Conservation (phyloP, 2,797 vertebrate species). For the Hippocampus kuda region DNA sequence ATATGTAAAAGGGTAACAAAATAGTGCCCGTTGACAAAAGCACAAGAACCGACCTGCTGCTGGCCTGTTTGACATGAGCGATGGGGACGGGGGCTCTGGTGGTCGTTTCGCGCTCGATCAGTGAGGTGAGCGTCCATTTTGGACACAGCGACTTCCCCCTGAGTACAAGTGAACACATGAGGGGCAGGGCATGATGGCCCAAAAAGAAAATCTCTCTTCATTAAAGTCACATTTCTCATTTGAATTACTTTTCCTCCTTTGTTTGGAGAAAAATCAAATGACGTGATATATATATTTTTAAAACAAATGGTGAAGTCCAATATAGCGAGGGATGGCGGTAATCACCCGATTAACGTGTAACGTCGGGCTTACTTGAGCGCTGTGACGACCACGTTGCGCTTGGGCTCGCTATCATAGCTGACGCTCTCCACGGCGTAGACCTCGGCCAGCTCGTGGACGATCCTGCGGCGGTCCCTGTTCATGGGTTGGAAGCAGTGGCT, state of each 20-base stretch:
- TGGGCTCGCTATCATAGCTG: slow-evolving; percentile 96
- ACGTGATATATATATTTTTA: no score
- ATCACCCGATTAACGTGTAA: no score
- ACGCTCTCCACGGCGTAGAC: slow-evolving; percentile 85
- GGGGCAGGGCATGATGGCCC: background rate
- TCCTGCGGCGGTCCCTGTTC: slow-evolving; percentile 89
- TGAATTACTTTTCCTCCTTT: background rate
- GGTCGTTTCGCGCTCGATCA: slow-evolving; percentile 81
- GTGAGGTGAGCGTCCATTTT: slow-evolving; percentile 71
- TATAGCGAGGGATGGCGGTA: no score
- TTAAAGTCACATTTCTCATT: background rate
- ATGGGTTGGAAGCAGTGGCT: slow-evolving; percentile 92
- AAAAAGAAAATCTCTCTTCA: no score
- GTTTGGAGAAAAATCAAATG: background rate
- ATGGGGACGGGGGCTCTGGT: slow-evolving; percentile 81
- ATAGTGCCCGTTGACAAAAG: background rate
- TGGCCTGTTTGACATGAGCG: slow-evolving; percentile 82
- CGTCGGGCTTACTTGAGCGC: slow-evolving; percentile 61
- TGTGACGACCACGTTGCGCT: slow-evolving; percentile 90
- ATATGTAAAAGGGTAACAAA: background rate
- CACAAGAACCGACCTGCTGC: slow-evolving; percentile 74
- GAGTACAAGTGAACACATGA: background rate
- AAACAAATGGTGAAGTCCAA: no score
- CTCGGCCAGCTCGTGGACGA: slow-evolving; percentile 93
- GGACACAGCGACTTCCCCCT: slow-evolving; percentile 86